Evolutionary conservation across 2,888 invertebrate genomes (phyloP), one percentile per base, ranked within the genome.

Genomic region (Acronicta psi): DNA sequence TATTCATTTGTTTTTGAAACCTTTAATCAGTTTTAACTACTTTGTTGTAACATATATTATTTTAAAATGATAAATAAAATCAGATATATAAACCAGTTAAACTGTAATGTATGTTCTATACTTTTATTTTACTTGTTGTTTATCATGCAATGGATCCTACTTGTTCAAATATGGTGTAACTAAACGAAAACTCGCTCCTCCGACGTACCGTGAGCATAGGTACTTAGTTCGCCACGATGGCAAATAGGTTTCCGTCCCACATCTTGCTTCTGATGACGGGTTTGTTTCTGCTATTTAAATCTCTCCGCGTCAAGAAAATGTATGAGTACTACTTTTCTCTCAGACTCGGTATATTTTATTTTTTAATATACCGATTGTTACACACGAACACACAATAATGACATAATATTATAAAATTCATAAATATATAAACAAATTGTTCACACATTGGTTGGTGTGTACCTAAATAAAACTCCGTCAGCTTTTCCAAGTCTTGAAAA

Each of bases 171-270:
- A 43, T 47, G 36, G 29, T 55, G 36, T 60, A 51, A 59, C 42
- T 63, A 52, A 59, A 61, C 59, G 60, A 67, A 69, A 69, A 71
- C 63, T 63, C 38, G 56, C 68, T 71, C 66, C 72, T 61, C 55
- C 57, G n/a, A n/a, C 68, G 38, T 74, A 79, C 71, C 78, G 69
- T 77, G 83, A 75, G 82, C 82, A 79, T 71, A 72, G 68, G 66
- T 74, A 73, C 69, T 73, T 69, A 69, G 74, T 77, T 75, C 65
- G 66, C 73, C 63, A 65, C 64, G 66, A 75, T 69, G 79, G 77
- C 83, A 79, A 82, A 82, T 83, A 78, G 71, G 72, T 75, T 83
- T 82, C 75, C 81, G 76, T 61, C 65, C 65, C 62, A 65, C 72
- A 66, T 67, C 59, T 73, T 68, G 58, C 60, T 42, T 62, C 52